Evolutionary conservation across 2,113 vertebrate species (phyloP).

Genomic region (Loxodonta africana): DNA sequence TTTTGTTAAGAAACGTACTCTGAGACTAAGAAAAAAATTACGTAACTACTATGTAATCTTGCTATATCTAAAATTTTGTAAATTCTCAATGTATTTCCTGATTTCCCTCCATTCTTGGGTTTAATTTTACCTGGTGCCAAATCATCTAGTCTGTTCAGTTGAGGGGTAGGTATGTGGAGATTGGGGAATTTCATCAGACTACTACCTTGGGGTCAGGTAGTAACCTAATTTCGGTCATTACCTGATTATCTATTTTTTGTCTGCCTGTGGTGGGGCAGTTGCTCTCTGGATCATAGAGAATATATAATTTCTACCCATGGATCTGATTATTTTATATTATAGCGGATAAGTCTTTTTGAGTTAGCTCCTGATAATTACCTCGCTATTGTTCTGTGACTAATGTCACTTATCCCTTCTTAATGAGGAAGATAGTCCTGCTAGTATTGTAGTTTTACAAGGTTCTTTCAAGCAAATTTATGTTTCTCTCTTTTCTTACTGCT

Average conservation of each 20-base stretch:
- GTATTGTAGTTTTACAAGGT: not conserved
- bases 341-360: not conserved
- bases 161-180: not conserved
- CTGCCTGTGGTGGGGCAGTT: not conserved
- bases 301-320: not conserved
- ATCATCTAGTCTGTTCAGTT: not conserved
- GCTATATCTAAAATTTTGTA: conserved; percentile 39
- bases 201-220: fast-evolving
- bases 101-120: not conserved
- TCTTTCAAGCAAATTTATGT: conserved; percentile 57
- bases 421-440: conserved; percentile 49
- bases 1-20: conserved; percentile 53
- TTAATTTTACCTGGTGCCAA: conserved; percentile 16
- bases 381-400: not conserved
- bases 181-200: not conserved
- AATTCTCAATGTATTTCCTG: conserved; percentile 21
- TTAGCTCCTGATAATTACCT: conserved; percentile 29
- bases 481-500: conserved; percentile 72
- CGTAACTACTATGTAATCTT: not conserved
- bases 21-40: not conserved
- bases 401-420: not conserved
- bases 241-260: not conserved
- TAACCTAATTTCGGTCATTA: not conserved
- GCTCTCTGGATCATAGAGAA: not conserved
- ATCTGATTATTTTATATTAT: conserved; percentile 35